A percentile compares a stretch with the other conserved stretches of the same genome.
phyloP scores from a whole-genome alignment of 2,797 vertebrate species.

The Melanotaenia maccullochi region DNA sequence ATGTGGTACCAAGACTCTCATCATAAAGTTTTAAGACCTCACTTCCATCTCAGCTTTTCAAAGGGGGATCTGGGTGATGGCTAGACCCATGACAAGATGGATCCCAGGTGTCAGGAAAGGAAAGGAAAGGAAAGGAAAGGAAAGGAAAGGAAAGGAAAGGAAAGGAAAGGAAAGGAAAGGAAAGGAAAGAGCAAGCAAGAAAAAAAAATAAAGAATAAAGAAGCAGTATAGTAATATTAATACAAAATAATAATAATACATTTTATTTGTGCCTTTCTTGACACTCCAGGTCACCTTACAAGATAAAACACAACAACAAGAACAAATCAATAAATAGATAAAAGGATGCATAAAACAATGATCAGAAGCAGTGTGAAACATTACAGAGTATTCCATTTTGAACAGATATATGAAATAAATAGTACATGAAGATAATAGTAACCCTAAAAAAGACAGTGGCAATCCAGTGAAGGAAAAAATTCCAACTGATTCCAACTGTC shows the following conservation, averaged over 20 bases:
- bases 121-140: neutral
- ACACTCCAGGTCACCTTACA: too few relatives aligned
- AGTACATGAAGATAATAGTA: neutral
- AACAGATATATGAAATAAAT: neutral
- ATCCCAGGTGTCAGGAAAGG: conserved; percentile 59
- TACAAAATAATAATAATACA: too few relatives aligned
- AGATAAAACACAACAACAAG: too few relatives aligned
- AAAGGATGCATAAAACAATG: too few relatives aligned
- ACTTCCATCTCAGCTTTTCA: conserved; percentile 76
- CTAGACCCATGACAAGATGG: conserved; percentile 55
- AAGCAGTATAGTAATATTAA: neutral
- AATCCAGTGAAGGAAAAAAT: neutral
- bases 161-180: neutral
- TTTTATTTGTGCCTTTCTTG: too few relatives aligned
- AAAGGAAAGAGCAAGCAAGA: neutral
- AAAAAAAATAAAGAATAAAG: neutral
- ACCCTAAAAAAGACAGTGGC: neutral
- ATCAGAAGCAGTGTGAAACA: too few relatives aligned
- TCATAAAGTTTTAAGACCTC: conserved; percentile 86
- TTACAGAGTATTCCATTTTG: too few relatives aligned
- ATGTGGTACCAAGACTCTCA: conserved; percentile 73
- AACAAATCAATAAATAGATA: too few relatives aligned
- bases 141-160: neutral
- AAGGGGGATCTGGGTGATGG: conserved; percentile 60
- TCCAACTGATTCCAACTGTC: too few relatives aligned